Evolutionary conservation across 92 coral and sea anemone species (phyloP).

Genomic region (Galaxea fascicularis): DNA sequence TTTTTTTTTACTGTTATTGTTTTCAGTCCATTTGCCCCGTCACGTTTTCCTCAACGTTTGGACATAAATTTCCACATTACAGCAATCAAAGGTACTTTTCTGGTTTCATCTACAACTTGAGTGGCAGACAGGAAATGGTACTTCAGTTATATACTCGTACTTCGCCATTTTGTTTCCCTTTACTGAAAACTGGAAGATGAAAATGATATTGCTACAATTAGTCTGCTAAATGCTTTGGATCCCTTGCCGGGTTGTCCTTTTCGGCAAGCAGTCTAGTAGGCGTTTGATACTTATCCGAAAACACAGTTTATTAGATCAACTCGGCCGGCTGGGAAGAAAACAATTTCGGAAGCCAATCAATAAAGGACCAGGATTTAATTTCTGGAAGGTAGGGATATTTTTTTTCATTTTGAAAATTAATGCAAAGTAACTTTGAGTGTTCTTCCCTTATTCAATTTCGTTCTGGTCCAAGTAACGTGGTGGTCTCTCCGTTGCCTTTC

Average conservation of each 20-base stretch:
- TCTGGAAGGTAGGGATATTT: slow-evolving; percentile 22
- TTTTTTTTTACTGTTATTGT: background rate
- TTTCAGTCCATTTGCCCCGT: slow-evolving; percentile 2
- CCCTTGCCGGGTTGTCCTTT: slow-evolving; percentile 2
- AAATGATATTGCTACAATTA: slow-evolving; percentile 11
- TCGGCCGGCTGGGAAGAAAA: background rate
- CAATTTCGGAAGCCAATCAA: background rate
- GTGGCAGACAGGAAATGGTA: slow-evolving; percentile 45
- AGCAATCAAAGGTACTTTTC: slow-evolving; percentile 11
- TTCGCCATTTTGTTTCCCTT: slow-evolving; percentile 26
- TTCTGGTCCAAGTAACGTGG: background rate
- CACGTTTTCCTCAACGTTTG: background rate
- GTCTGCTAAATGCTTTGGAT: slow-evolving; percentile 19
- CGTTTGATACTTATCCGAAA: background rate
- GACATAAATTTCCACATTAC: slow-evolving; percentile 17
- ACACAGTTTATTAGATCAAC: background rate
- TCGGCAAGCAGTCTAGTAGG: background rate
- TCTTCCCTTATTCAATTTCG: background rate
- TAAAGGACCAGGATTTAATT: slow-evolving; percentile 11
- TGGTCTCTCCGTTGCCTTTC: background rate
- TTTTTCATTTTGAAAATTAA: slow-evolving; percentile 1
- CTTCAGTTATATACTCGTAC: slow-evolving; percentile 7
- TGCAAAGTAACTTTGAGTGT: background rate
- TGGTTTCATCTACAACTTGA: slow-evolving; percentile 13
- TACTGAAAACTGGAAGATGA: slow-evolving; percentile 7